Evolutionary conservation across 2,888 invertebrate genomes (phyloP).

Genomic region (Eupithecia tripunctaria): DNA sequence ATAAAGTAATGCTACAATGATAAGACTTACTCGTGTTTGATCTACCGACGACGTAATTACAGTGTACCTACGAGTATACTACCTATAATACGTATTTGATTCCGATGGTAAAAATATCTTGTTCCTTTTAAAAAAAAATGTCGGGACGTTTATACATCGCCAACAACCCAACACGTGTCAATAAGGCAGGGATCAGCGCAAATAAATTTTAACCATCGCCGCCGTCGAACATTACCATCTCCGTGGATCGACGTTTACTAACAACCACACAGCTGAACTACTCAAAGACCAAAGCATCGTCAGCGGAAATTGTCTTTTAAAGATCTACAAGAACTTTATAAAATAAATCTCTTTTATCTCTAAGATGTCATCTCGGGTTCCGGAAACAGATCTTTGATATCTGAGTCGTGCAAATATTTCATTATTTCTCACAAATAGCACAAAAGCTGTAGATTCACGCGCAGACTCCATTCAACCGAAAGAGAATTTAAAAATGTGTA

Average conservation of each 20-base stretch:
- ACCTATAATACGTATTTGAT: too few relatives aligned
- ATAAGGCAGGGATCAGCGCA: background rate
- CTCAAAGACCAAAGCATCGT: background rate
- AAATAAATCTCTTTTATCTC: background rate
- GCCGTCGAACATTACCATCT: too few relatives aligned
- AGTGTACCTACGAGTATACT: too few relatives aligned
- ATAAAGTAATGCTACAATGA: too few relatives aligned
- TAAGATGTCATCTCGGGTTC: background rate
- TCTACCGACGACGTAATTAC: too few relatives aligned
- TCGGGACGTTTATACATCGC: background rate
- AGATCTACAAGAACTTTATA: background rate
- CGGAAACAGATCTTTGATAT: slow-evolving; percentile 1
- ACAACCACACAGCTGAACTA: background rate
- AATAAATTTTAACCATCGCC: too few relatives aligned
- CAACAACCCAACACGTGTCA: background rate
- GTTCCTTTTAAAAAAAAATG: too few relatives aligned
- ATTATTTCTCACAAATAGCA: background rate
- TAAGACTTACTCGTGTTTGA: too few relatives aligned
- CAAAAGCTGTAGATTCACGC: background rate
- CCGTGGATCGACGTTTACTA: background rate
- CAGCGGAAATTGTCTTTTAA: background rate
- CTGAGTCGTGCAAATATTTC: background rate
- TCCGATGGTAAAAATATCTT: too few relatives aligned
- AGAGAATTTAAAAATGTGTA: too few relatives aligned
- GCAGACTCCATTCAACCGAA: background rate